phyloP scores from a whole-genome alignment of 2,797 vertebrate genomes.

The Tinamus major region DNA sequence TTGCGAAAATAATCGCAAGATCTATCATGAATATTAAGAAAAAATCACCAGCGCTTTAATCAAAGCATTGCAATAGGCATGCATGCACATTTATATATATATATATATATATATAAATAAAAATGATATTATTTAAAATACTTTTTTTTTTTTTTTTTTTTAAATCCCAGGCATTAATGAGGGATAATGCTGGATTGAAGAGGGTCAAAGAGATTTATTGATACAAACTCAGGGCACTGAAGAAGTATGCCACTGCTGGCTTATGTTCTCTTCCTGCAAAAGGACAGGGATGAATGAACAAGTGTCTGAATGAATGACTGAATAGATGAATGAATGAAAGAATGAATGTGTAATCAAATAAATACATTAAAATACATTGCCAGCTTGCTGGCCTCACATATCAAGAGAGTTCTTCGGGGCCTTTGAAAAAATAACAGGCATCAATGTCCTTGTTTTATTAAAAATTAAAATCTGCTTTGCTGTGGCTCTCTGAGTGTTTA shows the following conservation, averaged over 20 bases:
- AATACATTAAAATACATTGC: constrained; percentile 72
- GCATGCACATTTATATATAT: background rate
- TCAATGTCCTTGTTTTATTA: background rate
- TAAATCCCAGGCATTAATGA: constrained; percentile 66
- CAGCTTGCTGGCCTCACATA: background rate
- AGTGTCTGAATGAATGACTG: constrained; percentile 71
- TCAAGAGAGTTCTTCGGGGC: background rate
- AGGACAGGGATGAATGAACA: constrained; percentile 63
- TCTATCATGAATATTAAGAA: background rate
- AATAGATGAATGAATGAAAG: constrained; percentile 71
- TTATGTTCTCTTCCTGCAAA: constrained; percentile 70
- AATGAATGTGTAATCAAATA: constrained; percentile 69
- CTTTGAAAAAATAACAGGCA: background rate
- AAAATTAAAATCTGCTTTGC: constrained; percentile 33
- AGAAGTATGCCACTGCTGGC: constrained; percentile 61
- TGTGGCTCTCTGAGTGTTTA: background rate
- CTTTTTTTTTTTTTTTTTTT: constrained; percentile 46
- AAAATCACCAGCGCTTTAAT: constrained; percentile 56
- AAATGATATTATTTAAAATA: constrained; percentile 71
- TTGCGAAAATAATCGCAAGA: constrained; percentile 8
- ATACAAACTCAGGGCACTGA: constrained; percentile 67
- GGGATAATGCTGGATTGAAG: constrained; percentile 68
- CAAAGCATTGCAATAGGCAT: constrained; percentile 32
- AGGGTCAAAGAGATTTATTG: constrained; percentile 73
- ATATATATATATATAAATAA: background rate